Conservation (phyloP, 2,797 vertebrate genomes). For the Antrozous pallidus region DNA sequence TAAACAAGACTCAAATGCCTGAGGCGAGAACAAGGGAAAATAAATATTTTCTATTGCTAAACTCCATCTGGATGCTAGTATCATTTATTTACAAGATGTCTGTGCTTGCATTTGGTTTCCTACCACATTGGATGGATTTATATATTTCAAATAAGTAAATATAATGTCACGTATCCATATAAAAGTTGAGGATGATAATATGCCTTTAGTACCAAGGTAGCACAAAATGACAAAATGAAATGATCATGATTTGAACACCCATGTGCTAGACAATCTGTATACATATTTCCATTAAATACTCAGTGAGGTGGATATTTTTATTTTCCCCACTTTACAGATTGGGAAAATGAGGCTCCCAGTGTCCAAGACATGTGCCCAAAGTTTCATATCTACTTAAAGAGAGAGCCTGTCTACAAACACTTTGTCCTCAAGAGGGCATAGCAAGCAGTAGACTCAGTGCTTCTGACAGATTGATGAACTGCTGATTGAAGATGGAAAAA, state of each 20-base stretch:
- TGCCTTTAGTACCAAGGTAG: neutral
- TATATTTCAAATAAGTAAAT: neutral
- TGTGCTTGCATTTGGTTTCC: neutral
- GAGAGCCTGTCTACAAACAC: neutral
- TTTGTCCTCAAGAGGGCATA: neutral
- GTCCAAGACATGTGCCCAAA: neutral
- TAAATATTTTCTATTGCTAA: neutral
- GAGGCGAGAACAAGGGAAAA: neutral
- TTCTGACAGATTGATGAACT: fast-evolving
- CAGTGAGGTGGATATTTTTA: fast-evolving
- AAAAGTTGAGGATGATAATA: fast-evolving
- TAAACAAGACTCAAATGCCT: neutral
- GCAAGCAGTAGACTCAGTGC: neutral
- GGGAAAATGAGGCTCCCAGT: neutral
- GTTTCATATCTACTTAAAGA: neutral
- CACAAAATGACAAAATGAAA: neutral
- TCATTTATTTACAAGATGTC: neutral
- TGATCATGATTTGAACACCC: fast-evolving
- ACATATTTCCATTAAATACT: neutral
- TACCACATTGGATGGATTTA: neutral
- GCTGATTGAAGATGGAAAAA: neutral
- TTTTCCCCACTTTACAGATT: neutral
- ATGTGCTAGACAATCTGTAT: neutral
- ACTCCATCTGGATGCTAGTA: neutral
- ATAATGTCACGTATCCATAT: neutral